Base-by-base conservation (phyloP, 2,888 invertebrate genomes). In the Seira musarum region DNA sequence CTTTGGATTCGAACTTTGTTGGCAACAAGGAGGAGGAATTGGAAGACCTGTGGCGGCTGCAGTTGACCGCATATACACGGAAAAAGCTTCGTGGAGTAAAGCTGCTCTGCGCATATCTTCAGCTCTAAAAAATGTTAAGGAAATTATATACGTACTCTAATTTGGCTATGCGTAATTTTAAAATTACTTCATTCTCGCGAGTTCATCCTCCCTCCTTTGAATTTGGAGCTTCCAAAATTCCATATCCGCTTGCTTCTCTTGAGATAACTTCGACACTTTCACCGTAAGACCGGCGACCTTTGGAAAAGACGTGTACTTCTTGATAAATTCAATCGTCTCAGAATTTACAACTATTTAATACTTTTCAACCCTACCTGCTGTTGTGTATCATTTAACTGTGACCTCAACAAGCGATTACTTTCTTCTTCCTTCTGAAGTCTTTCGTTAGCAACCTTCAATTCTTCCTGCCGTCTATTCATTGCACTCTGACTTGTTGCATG, bases 61-160 rank as follows among this genome's bases (percentile, higher is more conserved):
- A 10, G 85, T 85, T 24, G 80, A 80, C 21, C 83, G 68, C 83
- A 85, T 82, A 49, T 85, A 85, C 0, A 81, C 81, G 13, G 79
- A 71, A 64, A 85, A 85, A 10, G 85, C 84, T 53, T 85, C 85
- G 46, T 85, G 81, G 0, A 85, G 66, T 1, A 85, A 67, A 1
- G 79, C 82, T 69, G 85, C 85, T 63, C 85, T 67, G 69, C 82
- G 68, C 84, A 85, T 84, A 61, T 85, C 85, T 60, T 85, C 85
- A 67, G 82, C 68, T 63, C 71, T 75, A 19, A 15, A 60, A 46
- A 5, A 69, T 60, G 3, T 60, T 61, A 1, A n/a, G 13, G 6
- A 57, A 40, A 24, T 22, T 46, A 21, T 22, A 60, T 66, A 30
- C 30, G 3, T 19, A 2, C 35, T 2, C 6, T 21, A 60, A 24